These are phyloP conservation scores for Dendroctonus ponderosae DNA, from an alignment of 1,140 invertebrate genomes.

Conservation along the genomic window DNA sequence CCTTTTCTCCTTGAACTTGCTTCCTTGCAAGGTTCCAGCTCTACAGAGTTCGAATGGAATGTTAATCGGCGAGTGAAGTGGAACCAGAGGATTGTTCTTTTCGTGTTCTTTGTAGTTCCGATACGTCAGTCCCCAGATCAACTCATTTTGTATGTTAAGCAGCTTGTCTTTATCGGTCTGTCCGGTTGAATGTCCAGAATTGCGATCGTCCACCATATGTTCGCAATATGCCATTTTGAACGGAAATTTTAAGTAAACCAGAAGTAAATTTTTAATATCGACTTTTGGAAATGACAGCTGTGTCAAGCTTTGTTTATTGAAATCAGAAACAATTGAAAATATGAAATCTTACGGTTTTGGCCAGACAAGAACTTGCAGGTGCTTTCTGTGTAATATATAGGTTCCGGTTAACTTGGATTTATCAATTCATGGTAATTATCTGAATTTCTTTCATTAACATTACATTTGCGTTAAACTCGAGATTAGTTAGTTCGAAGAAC, in stretches of 20 bases:
- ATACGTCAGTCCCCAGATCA: constrained; percentile 36
- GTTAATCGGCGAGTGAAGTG: constrained; percentile 35
- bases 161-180: constrained; percentile 17
- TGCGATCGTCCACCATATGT: neutral
- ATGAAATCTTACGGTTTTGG: too few relatives aligned
- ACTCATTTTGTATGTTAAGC: constrained; percentile 31
- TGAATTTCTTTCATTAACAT: too few relatives aligned
- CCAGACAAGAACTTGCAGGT: too few relatives aligned
- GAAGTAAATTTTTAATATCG: too few relatives aligned
- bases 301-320: too few relatives aligned
- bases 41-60: constrained; percentile 38
- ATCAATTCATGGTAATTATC: too few relatives aligned
- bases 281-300: too few relatives aligned
- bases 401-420: too few relatives aligned
- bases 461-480: too few relatives aligned
- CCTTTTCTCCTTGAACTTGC: neutral
- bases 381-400: too few relatives aligned
- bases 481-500: too few relatives aligned
- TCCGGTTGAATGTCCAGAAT: neutral
- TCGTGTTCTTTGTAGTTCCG: constrained; percentile 27
- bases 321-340: too few relatives aligned
- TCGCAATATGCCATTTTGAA: constrained; percentile 21
- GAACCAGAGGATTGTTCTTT: constrained; percentile 25
- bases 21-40: constrained; percentile 12
- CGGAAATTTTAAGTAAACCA: constrained; percentile 8